These are phyloP conservation scores for Agonopterix heracliana DNA, from an alignment of 2,888 invertebrate species.

Conservation along the genomic window DNA sequence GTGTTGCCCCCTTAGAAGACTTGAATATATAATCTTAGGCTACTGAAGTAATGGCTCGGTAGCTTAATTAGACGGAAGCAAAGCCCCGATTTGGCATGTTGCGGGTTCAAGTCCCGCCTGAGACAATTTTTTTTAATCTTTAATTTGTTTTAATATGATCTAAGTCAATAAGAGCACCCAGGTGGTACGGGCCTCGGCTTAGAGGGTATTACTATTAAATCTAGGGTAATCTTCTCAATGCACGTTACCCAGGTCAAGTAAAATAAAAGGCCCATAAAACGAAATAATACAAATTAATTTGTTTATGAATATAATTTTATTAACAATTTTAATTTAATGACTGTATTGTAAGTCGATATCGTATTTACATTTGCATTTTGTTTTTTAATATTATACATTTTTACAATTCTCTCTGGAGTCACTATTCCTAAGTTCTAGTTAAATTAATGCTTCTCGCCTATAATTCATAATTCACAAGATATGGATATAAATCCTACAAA, in stretches of 20 bases:
- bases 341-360: slow-evolving; percentile 72
- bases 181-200: no score
- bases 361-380: slow-evolving; percentile 66
- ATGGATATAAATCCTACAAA: neutral
- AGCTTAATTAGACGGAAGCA: no score
- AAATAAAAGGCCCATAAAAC: neutral
- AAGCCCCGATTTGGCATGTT: no score
- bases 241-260: neutral
- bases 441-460: slow-evolving; percentile 17
- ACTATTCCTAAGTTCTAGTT: slow-evolving; percentile 31
- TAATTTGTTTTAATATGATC: no score
- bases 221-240: no score
- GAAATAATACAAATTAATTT: slow-evolving; percentile 49
- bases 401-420: slow-evolving; percentile 58
- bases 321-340: slow-evolving; percentile 76
- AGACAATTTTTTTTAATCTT: no score
- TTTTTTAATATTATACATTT: slow-evolving; percentile 64
- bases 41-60: no score
- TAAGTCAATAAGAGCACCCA: no score
- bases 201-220: no score
- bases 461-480: neutral
- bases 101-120: no score
- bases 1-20: no score
- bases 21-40: no score
- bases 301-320: slow-evolving; percentile 77